These are phyloP conservation scores for Drosophila baimaii DNA, from an alignment of 1,140 invertebrate species.

Conservation along the genomic window DNA sequence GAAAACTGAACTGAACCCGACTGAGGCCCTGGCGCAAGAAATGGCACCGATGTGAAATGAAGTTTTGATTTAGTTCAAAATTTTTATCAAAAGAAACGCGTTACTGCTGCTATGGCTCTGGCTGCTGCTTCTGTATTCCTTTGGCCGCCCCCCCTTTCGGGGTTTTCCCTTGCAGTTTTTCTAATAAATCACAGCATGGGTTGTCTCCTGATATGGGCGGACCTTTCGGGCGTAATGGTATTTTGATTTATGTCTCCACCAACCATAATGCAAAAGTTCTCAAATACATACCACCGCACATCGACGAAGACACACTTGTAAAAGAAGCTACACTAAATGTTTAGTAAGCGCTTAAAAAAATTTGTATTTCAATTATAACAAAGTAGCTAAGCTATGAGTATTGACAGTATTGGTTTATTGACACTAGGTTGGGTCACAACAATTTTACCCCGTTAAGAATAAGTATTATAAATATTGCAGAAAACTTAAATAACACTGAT, in stretches of 20 bases:
- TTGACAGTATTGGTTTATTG: not conserved
- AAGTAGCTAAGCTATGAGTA: slow-evolving; percentile 1
- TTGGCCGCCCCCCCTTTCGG: slow-evolving; percentile 26
- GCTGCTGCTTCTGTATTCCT: slow-evolving; percentile 64
- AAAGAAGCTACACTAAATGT: slow-evolving; percentile 10
- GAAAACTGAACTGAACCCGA: slow-evolving; percentile 65
- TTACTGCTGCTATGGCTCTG: slow-evolving; percentile 52
- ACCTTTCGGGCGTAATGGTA: slow-evolving; percentile 84
- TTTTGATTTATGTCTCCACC: slow-evolving; percentile 82
- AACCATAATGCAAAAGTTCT: slow-evolving; percentile 81
- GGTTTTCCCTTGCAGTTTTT: slow-evolving; percentile 64
- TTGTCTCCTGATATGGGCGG: slow-evolving; percentile 83
- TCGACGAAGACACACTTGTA: slow-evolving; percentile 23
- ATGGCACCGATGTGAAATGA: slow-evolving; percentile 84
- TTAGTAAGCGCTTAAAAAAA: not conserved
- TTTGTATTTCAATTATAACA: not conserved
- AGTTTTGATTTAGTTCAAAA: slow-evolving; percentile 84
- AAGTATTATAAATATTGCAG: too few species aligned
- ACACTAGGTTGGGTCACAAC: not conserved
- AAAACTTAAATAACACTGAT: too few species aligned
- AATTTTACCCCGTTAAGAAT: not conserved
- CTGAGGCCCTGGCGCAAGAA: slow-evolving; percentile 74
- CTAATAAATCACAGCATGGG: slow-evolving; percentile 84
- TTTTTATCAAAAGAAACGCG: slow-evolving; percentile 84
- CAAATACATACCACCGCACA: slow-evolving; percentile 45